These are phyloP conservation scores for Mycogona germanica DNA, from an alignment of 2,888 invertebrate species.

Conservation along the genomic window DNA sequence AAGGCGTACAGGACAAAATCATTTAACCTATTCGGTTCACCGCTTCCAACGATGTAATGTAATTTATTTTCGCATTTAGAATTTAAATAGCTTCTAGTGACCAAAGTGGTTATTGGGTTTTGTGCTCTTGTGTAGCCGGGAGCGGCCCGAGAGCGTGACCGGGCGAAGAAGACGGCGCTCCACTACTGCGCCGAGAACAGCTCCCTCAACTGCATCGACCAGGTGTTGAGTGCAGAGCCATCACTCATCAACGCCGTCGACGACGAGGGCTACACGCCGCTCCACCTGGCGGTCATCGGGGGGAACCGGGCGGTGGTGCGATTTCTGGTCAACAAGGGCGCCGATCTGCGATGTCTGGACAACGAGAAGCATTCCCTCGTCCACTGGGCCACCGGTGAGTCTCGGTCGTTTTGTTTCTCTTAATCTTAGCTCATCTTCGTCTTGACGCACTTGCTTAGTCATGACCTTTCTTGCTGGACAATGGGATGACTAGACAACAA, in stretches of 20 bases:
- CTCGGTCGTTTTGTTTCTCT: no score
- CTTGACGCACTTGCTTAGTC: no score
- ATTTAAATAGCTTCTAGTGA: neutral
- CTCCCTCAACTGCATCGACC: constrained; percentile 51
- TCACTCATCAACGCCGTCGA: constrained; percentile 70
- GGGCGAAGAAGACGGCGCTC: constrained; percentile 71
- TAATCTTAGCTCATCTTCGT: no score
- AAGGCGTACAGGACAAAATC: no score
- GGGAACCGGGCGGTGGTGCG: constrained; percentile 69
- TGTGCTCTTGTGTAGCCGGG: constrained; percentile 27
- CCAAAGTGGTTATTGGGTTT: neutral
- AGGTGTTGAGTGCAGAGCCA: constrained; percentile 65
- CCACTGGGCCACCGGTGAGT: constrained; percentile 94
- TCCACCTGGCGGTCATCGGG: constrained; percentile 90
- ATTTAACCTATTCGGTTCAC: no score
- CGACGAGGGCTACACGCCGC: constrained; percentile 87
- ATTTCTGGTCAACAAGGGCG: constrained; percentile 72
- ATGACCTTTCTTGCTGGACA: no score
- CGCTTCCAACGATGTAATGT: neutral
- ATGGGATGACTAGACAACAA: no score
- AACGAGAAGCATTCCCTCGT: constrained; percentile 89
- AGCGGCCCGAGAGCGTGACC: constrained; percentile 56
- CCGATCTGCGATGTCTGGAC: constrained; percentile 80
- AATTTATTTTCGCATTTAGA: neutral
- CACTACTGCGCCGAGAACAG: constrained; percentile 76